Base-by-base conservation (phyloP, 2,888 invertebrate genomes). In the Oscheius sp. region DNA sequence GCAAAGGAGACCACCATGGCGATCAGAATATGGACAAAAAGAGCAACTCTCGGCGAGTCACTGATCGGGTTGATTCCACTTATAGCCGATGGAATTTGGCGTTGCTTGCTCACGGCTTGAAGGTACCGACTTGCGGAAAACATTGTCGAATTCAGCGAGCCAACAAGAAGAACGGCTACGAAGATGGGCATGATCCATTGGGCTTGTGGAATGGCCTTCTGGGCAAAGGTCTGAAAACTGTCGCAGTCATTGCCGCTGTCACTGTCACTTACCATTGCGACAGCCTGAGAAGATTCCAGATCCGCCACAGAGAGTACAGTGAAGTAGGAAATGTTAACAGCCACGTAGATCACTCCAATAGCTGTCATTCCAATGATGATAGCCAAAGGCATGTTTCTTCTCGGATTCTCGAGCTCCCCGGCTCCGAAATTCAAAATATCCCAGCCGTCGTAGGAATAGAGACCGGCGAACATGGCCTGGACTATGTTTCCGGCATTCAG, bases 401-500 rank as follows among this genome's bases (percentile, higher is more conserved):
- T 83, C 21, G 88, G 88, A 51, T 86, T 86, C 51, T 87, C 84
- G 21, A 88, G 82, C 65, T 88, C 88, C 53, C 85, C 87, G 32
- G 82, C 83, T 50, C 88, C 88, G 75, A 84, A 86, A 70, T 88
- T 88, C n/a, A 88, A 77, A 76, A 88, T 85, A 68, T 88, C 86
- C 86, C 86, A 88, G 0, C 87, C 87, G 73, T 87, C 87, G 68
- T 87, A 84, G 1, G 84, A 84, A 65, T 78, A 84, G 4, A 84
- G 78, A 32, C 84, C 86, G 50, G 86, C 82, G 72, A 87, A 88
- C 7, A 87, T 78, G 5, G 87, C 86, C 35, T 77, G 79, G 1
- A 86, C 86, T 60, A 85, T 74, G 4, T 80, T 50, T 5, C 83
- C 83, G 0, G 80, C 73, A 10, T 62, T 77, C 57, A 77, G 76